These are phyloP conservation scores for Contarinia nasturtii DNA, from an alignment of 1,140 invertebrate genomes.

Conservation along the genomic window DNA sequence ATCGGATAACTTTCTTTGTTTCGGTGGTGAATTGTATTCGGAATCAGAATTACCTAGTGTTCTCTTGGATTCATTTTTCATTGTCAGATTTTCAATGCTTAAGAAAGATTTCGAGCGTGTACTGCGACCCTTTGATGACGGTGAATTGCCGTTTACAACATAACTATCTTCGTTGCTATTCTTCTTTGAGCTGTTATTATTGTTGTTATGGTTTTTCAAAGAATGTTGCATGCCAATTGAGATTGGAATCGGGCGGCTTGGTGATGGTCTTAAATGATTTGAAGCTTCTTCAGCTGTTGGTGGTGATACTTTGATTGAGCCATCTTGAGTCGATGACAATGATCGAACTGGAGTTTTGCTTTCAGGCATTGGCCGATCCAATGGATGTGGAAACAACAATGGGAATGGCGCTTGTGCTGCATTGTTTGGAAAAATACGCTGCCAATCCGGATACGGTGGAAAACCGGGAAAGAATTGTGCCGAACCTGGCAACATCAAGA, in stretches of 20 bases:
- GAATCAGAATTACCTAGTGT: background rate
- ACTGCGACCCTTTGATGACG: background rate
- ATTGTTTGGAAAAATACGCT: conserved; percentile 17
- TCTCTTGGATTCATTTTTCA: background rate
- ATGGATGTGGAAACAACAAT: conserved; percentile 31
- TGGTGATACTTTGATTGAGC: conserved; percentile 33
- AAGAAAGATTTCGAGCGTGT: conserved; percentile 4
- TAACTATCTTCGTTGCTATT: conserved; percentile 4
- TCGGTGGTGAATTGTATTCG: background rate
- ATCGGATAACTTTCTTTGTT: background rate
- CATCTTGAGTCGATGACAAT: conserved; percentile 22
- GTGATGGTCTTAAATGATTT: conserved; percentile 38
- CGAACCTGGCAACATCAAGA: conserved; percentile 34
- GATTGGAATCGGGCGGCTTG: conserved; percentile 28
- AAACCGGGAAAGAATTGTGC: conserved; percentile 32
- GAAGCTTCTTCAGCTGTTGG: conserved; percentile 41
- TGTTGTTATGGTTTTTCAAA: conserved; percentile 1
- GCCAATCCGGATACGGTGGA: conserved; percentile 23
- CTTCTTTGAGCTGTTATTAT: conserved; percentile 1
- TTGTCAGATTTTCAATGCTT: background rate
- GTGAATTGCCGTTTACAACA: too few species aligned
- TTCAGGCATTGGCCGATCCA: conserved; percentile 14
- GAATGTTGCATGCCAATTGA: conserved; percentile 1
- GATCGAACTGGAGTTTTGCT: conserved; percentile 25
- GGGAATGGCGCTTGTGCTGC: conserved; percentile 26